Evolutionary conservation across 2,113 vertebrate species (phyloP), one percentile per base, ranked within the genome.

Genomic region (Podilymbus podiceps): DNA sequence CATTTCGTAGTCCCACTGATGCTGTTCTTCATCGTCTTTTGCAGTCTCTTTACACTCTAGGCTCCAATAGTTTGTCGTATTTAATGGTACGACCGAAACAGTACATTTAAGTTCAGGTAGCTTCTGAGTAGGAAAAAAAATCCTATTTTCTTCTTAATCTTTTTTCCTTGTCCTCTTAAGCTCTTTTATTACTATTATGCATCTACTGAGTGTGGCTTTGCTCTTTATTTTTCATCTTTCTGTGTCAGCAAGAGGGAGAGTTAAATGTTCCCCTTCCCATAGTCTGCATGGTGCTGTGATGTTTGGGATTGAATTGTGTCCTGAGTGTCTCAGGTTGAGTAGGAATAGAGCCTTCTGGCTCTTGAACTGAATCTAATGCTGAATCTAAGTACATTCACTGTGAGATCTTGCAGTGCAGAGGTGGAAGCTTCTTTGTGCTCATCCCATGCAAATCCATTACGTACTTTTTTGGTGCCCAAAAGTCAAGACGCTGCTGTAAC

Each of bases 241-340:
- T 64, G 6, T 42, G 38, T 49, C 64, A 82, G 19, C 33, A 62
- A 52, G 52, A 50, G 42, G 25, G 38, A 62, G 18, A 62, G 25
- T 68, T 27, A 25, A 42, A 60, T 18, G 14, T 78, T 82, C 49
- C 46, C 22, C 16, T 59, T 10, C 22, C 19, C 10, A 0, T 21
- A 33, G 25, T 10, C 49, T 53, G 50, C 25, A 46, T 66, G 58
- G 11, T 55, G 58, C 64, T 38, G 47, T 11, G 12, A 16, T 40
- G 35, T 52, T 76, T 40, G 55, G 35, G 33, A 28, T 42, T 46
- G 18, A 67, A 21, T 60, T 8, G 3, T 6, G 7, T 38, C n/a
- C 49, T 1, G 1, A 33, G 28, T 21, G 52, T 18, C 49, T 46
- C 25, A 0, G 63, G 52, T 52, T 1, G 2, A 64, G 82, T 15